Evolutionary conservation across 2,888 invertebrate species (phyloP).

Genomic region (Merodon equestris): DNA sequence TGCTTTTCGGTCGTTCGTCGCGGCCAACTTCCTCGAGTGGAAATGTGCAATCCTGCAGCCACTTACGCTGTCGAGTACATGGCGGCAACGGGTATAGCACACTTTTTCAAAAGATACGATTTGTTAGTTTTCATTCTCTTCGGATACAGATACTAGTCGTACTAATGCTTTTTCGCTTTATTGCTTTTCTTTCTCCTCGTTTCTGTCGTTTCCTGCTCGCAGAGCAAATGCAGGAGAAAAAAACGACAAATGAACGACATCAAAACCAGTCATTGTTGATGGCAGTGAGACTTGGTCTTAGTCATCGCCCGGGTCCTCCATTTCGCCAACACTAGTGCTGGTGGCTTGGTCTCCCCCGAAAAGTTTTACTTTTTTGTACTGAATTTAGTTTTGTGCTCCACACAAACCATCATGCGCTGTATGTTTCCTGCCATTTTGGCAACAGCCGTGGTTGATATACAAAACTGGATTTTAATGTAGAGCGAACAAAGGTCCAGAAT

Average conservation of each 20-base stretch:
- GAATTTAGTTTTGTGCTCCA: too few species aligned
- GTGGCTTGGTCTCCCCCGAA: too few species aligned
- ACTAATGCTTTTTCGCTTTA: too few species aligned
- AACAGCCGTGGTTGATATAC: background rate
- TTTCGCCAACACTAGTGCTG: conserved; percentile 3
- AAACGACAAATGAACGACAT: conserved; percentile 21
- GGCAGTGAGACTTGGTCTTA: conserved; percentile 45
- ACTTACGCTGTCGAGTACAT: background rate
- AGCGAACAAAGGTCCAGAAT: conserved; percentile 57
- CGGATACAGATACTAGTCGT: conserved; percentile 29
- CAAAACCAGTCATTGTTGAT: conserved; percentile 41
- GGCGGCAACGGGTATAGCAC: too few species aligned
- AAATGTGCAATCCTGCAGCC: conserved; percentile 13
- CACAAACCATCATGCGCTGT: too few species aligned
- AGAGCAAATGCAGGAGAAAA: conserved; percentile 10
- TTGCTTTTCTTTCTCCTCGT: too few species aligned
- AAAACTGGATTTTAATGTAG: conserved; percentile 61
- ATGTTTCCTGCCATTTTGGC: too few species aligned
- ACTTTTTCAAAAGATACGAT: conserved; percentile 29
- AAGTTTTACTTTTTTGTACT: too few species aligned
- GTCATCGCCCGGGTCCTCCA: conserved; percentile 4
- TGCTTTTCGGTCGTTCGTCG: conserved; percentile 1
- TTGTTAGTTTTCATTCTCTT: conserved; percentile 28
- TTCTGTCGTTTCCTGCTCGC: conserved; percentile 21
- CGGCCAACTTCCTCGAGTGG: conserved; percentile 1